Percentiles rank a stretch among this genome's conserved stretches.
Evolutionary conservation across 2,797 vertebrate genomes (phyloP).

Genomic region (Clamator glandarius): DNA sequence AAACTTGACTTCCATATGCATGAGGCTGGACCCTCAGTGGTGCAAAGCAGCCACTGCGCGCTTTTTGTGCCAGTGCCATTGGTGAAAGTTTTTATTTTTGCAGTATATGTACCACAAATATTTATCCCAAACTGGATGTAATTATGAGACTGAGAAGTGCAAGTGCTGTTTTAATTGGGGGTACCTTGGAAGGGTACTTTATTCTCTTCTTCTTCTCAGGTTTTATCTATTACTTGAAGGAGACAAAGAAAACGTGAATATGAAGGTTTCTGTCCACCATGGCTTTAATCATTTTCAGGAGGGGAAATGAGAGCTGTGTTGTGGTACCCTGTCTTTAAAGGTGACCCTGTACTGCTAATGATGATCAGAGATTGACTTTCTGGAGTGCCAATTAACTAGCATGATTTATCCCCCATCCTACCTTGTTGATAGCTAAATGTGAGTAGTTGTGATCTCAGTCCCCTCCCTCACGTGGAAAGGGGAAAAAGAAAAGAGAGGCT

Average conservation of each 20-base stretch:
- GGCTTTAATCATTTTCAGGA: background rate
- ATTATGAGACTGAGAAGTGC: background rate
- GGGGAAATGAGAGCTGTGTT: background rate
- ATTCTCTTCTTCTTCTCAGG: background rate
- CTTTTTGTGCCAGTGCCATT: background rate
- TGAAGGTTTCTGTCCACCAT: background rate
- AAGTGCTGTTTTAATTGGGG: background rate
- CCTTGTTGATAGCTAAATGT: no score
- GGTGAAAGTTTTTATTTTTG: background rate
- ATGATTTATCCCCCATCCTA: no score
- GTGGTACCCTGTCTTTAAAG: background rate
- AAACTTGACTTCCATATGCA: rapidly evolving
- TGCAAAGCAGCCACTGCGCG: background rate
- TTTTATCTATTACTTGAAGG: conserved; percentile 3
- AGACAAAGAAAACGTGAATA: background rate
- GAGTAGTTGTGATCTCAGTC: no score
- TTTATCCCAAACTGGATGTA: background rate
- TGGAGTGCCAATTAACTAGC: no score
- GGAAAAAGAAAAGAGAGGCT: no score
- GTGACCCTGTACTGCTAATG: background rate
- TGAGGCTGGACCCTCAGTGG: background rate
- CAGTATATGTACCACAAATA: background rate
- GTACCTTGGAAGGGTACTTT: background rate
- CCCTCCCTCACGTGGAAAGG: no score
- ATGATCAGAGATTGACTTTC: conserved; percentile 25